Percentiles rank a stretch among this genome's conserved stretches.
phyloP scores from a whole-genome alignment of 2,888 invertebrate genomes.

The Leptogaster cylindrica region DNA sequence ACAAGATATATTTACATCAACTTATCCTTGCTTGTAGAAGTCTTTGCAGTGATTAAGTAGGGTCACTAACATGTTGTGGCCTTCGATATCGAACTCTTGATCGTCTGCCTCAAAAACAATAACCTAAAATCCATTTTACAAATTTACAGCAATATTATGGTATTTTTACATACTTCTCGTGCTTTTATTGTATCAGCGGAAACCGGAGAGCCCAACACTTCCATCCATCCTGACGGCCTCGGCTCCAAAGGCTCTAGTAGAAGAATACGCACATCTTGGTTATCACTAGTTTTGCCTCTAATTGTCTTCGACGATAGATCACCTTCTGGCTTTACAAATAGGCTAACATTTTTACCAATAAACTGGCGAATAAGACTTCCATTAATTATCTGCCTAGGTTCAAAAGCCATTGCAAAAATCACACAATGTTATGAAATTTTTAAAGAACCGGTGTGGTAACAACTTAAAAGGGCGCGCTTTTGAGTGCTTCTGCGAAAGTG shows the following conservation, averaged over 20 bases:
- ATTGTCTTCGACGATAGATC: slow-evolving; percentile 53
- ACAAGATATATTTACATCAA: slow-evolving; percentile 12
- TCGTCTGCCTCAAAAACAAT: slow-evolving; percentile 56
- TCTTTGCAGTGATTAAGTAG: slow-evolving; percentile 55
- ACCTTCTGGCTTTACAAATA: slow-evolving; percentile 55
- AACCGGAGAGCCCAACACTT: slow-evolving; percentile 56
- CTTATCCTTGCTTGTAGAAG: slow-evolving; percentile 47
- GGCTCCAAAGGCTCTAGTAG: slow-evolving; percentile 52
- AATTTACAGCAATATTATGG: background rate
- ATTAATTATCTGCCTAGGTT: slow-evolving; percentile 55
- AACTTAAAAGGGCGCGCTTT: background rate
- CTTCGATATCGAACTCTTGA: slow-evolving; percentile 57
- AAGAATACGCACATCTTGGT: slow-evolving; percentile 52
- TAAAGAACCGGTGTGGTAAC: no score
- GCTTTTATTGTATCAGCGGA: slow-evolving; percentile 54
- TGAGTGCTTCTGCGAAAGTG: background rate
- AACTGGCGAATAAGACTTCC: slow-evolving; percentile 56
- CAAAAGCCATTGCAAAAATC: slow-evolving; percentile 56
- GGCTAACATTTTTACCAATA: slow-evolving; percentile 55
- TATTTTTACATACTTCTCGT: slow-evolving; percentile 54
- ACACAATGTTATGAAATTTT: background rate
- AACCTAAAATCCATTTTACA: no score
- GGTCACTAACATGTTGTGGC: slow-evolving; percentile 58
- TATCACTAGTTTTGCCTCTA: slow-evolving; percentile 54
- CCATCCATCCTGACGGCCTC: slow-evolving; percentile 56